Evolutionary conservation across 2,888 invertebrate species (phyloP).

Genomic region (Andrena fulva): DNA sequence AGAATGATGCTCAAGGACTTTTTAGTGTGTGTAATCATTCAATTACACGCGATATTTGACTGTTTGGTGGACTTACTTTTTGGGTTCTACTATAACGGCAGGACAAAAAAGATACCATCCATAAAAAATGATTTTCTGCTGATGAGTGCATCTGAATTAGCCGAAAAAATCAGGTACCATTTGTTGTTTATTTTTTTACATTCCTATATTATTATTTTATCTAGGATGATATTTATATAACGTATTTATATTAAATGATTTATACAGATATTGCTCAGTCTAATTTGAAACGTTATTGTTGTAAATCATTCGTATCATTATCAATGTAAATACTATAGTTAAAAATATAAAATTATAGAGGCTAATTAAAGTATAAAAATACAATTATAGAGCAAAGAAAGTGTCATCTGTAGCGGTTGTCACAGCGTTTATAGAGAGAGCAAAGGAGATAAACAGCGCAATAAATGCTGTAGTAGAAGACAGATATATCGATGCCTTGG

Average conservation of each 20-base stretch:
- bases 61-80: conserved; percentile 84
- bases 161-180: conserved; percentile 88
- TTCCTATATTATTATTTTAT: background rate
- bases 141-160: conserved; percentile 89
- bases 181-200: background rate
- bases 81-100: conserved; percentile 83
- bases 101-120: conserved; percentile 82
- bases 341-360: background rate
- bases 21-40: conserved; percentile 75
- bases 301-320: background rate
- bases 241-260: too few species aligned
- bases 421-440: conserved; percentile 90
- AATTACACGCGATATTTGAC: conserved; percentile 83
- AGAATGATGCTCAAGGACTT: conserved; percentile 59
- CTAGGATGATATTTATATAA: too few species aligned
- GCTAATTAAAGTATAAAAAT: conserved; percentile 2
- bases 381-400: conserved; percentile 84
- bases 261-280: too few species aligned
- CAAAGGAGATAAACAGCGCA: conserved; percentile 90
- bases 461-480: conserved; percentile 94
- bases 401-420: conserved; percentile 90
- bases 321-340: background rate
- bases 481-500: conserved; percentile 91
- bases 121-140: conserved; percentile 84
- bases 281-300: background rate